Evolutionary conservation across 2,113 vertebrate genomes (phyloP).

Genomic region (Raja brachyura): DNA sequence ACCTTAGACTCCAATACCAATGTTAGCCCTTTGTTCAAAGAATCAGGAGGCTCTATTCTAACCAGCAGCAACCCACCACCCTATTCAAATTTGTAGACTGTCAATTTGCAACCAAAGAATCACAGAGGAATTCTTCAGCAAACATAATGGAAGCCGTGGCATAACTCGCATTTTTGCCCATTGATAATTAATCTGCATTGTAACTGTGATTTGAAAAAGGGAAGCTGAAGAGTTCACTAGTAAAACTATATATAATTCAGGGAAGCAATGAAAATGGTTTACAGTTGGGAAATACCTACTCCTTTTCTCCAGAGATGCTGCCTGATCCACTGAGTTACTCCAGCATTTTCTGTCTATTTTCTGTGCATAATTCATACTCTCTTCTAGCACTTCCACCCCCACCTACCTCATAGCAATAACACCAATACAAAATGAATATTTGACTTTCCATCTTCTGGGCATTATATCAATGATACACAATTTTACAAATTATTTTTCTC

Average conservation of each 20-base stretch:
- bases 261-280: neutral
- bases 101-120: neutral
- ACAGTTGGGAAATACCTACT: neutral
- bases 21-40: slow-evolving; percentile 17
- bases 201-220: neutral
- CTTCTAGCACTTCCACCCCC: neutral
- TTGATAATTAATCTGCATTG: neutral
- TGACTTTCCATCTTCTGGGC: neutral
- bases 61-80: neutral
- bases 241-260: neutral
- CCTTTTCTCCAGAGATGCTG: no score
- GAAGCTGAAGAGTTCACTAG: neutral
- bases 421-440: neutral
- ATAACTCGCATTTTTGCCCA: neutral
- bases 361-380: neutral
- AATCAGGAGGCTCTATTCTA: neutral
- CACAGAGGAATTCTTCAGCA: neutral
- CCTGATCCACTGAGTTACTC: no score
- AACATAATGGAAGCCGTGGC: neutral
- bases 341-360: no score
- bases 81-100: neutral
- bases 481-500: neutral
- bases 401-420: neutral
- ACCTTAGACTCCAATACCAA: neutral
- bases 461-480: neutral